Percentiles rank a stretch among this genome's conserved stretches.
phyloP scores from a whole-genome alignment of 1,140 invertebrate genomes.

The Atta colombica region DNA sequence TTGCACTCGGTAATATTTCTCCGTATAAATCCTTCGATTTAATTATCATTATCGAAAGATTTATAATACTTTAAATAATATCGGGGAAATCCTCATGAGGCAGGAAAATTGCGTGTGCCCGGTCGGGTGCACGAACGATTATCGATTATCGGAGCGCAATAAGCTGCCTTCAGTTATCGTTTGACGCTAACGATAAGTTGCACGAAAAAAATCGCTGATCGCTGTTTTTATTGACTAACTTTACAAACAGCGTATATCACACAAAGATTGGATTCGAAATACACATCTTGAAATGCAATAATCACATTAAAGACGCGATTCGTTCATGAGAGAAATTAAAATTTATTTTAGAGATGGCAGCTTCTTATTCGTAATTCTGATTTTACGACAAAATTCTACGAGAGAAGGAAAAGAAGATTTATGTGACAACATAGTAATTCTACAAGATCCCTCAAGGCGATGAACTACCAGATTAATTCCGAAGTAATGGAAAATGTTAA shows the following conservation, averaged over 20 bases:
- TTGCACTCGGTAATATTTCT: background rate
- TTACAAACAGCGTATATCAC: background rate
- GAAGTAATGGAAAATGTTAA: conserved; percentile 55
- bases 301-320: background rate
- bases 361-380: background rate
- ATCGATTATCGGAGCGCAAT: conserved; percentile 53
- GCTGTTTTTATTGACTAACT: conserved; percentile 1
- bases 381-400: background rate
- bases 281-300: background rate
- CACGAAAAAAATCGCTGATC: background rate
- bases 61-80: background rate
- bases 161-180: conserved; percentile 29
- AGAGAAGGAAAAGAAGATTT: conserved; percentile 13
- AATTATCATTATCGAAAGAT: conserved; percentile 12
- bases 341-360: background rate
- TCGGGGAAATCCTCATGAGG: background rate
- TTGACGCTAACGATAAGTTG: conserved; percentile 4
- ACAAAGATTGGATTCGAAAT: background rate
- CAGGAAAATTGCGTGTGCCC: background rate
- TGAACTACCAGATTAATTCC: conserved; percentile 45
- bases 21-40: conserved; percentile 16
- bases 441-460: conserved; percentile 28
- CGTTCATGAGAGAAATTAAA: background rate
- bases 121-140: background rate
- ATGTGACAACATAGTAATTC: conserved; percentile 1